phyloP scores from a whole-genome alignment of 2,113 vertebrate species.

The Phoenicopterus ruber region DNA sequence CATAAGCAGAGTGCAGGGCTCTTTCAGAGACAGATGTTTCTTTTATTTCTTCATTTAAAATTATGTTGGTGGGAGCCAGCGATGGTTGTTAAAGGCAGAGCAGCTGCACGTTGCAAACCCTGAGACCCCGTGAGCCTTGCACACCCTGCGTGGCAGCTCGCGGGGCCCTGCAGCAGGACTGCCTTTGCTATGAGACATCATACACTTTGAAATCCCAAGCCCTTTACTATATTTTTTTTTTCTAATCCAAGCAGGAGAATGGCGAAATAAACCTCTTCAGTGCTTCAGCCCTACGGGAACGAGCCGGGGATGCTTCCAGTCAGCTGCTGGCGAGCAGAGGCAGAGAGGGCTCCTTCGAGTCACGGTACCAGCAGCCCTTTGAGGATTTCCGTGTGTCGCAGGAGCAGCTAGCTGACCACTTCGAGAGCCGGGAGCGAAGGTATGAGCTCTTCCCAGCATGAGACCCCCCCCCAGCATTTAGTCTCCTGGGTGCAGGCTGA shows the following conservation, averaged over 20 bases:
- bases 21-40: neutral
- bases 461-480: neutral
- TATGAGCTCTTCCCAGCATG: neutral
- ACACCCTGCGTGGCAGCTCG: neutral
- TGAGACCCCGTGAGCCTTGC: neutral
- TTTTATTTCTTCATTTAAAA: neutral
- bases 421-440: conserved; percentile 88
- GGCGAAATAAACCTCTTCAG: conserved; percentile 82
- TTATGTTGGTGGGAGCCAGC: neutral
- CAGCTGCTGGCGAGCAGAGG: conserved; percentile 79
- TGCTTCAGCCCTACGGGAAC: conserved; percentile 78
- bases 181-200: rapidly evolving
- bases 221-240: neutral
- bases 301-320: conserved; percentile 77
- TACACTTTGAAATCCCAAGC: neutral
- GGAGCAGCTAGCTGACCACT: conserved; percentile 88
- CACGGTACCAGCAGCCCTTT: conserved; percentile 89
- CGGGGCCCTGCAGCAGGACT: neutral
- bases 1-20: neutral
- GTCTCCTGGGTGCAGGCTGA: neutral
- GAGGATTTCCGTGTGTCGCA: conserved; percentile 91
- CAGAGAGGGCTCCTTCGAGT: conserved; percentile 88
- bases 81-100: neutral
- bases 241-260: conserved; percentile 81
- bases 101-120: neutral